Conservation (phyloP, 2,797 vertebrate species). For the Otus scops region DNA sequence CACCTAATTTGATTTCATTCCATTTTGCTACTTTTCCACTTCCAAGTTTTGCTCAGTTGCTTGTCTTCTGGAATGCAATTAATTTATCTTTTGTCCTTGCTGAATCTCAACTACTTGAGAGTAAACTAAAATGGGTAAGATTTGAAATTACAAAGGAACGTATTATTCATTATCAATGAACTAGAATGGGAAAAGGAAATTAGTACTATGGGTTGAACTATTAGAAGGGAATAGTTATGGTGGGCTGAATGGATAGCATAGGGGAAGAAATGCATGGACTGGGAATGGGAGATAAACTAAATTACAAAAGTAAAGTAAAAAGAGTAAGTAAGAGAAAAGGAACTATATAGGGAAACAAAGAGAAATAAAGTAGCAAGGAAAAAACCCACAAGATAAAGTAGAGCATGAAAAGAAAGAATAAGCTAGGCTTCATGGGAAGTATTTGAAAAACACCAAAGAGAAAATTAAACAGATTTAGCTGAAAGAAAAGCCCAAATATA, state of each 20-base stretch:
- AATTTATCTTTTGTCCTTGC: slow-evolving; percentile 18
- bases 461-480: background rate
- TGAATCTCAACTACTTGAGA: background rate
- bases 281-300: background rate
- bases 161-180: slow-evolving; percentile 39
- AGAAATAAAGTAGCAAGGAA: background rate
- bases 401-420: background rate
- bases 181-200: slow-evolving; percentile 12
- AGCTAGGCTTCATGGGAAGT: background rate
- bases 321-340: background rate
- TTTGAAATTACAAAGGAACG: slow-evolving; percentile 26
- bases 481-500: background rate
- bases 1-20: background rate
- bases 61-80: slow-evolving; percentile 13
- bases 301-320: background rate
- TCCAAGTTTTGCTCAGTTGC: background rate
- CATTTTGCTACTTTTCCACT: background rate
- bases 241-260: background rate
- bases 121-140: slow-evolving; percentile 27
- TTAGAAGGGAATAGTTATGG: background rate
- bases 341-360: background rate
- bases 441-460: background rate
- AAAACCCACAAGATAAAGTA: background rate
- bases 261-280: background rate
- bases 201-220: background rate